These are phyloP conservation scores for Heliothis virescens DNA, from an alignment of 1,140 invertebrate genomes.

Conservation along the genomic window DNA sequence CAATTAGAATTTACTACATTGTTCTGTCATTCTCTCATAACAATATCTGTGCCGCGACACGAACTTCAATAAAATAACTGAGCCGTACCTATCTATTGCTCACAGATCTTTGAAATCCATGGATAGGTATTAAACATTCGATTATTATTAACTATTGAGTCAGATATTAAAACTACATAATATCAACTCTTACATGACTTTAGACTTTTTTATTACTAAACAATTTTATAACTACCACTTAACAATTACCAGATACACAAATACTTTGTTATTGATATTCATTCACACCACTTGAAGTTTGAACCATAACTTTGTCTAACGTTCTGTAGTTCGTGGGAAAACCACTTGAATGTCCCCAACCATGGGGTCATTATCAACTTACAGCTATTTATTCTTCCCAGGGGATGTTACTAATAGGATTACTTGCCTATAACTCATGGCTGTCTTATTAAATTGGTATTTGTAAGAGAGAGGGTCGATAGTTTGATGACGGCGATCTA, in stretches of 20 bases:
- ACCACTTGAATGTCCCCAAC: slow-evolving; percentile 3
- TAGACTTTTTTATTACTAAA: too few species aligned
- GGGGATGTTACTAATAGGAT: slow-evolving; percentile 26
- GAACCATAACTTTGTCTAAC: slow-evolving; percentile 4
- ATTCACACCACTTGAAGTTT: slow-evolving; percentile 1
- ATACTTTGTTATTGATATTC: too few species aligned
- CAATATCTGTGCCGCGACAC: neutral
- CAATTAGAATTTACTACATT: slow-evolving; percentile 26
- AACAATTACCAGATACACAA: too few species aligned
- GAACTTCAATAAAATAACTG: neutral
- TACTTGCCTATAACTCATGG: neutral
- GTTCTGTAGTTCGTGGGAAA: slow-evolving; percentile 21
- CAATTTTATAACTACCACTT: too few species aligned
- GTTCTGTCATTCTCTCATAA: slow-evolving; percentile 15
- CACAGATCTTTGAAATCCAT: too few species aligned
- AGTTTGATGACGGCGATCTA: neutral
- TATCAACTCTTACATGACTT: too few species aligned
- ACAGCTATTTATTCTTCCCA: slow-evolving; percentile 24
- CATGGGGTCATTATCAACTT: slow-evolving; percentile 16
- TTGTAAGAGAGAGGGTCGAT: slow-evolving; percentile 7
- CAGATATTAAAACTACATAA: too few species aligned
- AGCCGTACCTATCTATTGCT: too few species aligned
- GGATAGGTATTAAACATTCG: too few species aligned
- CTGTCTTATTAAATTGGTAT: slow-evolving; percentile 2
- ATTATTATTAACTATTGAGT: too few species aligned